phyloP scores from a whole-genome alignment of 1,140 invertebrate species.

The Coenobita brevimanus region DNA sequence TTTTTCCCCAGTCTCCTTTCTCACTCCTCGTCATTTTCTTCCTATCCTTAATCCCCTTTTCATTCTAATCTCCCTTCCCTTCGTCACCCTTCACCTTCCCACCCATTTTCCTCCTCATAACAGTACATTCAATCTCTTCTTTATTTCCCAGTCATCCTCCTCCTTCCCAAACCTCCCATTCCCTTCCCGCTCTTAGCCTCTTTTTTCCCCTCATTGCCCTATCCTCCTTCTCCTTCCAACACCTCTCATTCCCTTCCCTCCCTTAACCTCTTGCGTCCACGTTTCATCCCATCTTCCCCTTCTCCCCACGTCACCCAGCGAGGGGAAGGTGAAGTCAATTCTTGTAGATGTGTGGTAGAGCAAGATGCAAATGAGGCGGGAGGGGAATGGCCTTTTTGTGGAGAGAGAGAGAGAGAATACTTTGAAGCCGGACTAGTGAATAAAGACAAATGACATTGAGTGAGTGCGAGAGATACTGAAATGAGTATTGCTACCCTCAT shows the following conservation, averaged over 20 bases:
- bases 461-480: too few relatives aligned
- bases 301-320: neutral
- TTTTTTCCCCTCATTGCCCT: neutral
- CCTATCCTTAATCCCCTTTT: neutral
- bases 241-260: neutral
- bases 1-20: neutral
- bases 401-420: neutral
- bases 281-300: neutral
- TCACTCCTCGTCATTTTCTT: too few relatives aligned
- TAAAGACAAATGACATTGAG: too few relatives aligned
- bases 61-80: neutral
- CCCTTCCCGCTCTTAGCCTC: neutral
- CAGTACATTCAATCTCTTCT: neutral
- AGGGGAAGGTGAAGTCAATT: conserved; percentile 44
- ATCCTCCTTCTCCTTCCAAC: neutral
- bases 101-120: neutral
- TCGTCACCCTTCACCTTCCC: neutral
- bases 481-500: too few relatives aligned
- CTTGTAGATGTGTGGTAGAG: conserved; percentile 8
- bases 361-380: conserved; percentile 45
- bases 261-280: neutral
- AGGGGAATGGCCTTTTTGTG: neutral
- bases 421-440: too few relatives aligned
- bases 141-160: neutral
- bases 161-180: neutral